Base-by-base conservation (phyloP, 2,888 invertebrate species). In the Dorcus hopei region DNA sequence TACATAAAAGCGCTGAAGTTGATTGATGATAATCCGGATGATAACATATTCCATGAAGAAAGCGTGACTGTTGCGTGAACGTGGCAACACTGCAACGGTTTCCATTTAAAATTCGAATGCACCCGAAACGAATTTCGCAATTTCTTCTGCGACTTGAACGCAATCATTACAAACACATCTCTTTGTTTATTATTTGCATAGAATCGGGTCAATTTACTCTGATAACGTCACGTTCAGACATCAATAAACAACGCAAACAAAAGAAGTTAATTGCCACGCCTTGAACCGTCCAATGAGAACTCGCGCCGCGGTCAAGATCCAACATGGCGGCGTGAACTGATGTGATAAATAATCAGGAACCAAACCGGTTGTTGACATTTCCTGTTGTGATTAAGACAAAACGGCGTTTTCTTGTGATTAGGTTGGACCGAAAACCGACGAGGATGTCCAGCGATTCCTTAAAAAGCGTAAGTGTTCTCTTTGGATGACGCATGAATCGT, bases 381-480 rank as follows among this genome's bases (percentile, higher is more conserved):
- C 41, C 9, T 38, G 7, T 38, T 42, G 48, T 54, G 49, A 39
- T 48, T 54, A 54, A 40, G 48, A 3, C 26, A 47, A 39, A 16
- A 53, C 19, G 19, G 19, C 48, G 47, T 39, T 45, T 38, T 6
- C 16, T 53, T 6, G 26, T 33, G 26, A 33, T 33, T 39, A 47
- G 48, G 53, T 53, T 38, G 39, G 11, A 14, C 23, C 11, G 23
- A 16, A 49, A n/a, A 7, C 11, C 19, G 16, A 50, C 4, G 16
- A 78, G 73, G 69, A 84, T 84, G 84, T 82, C 84, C 23, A 83
- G 78, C 72, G 84, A 84, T 71, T 81, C 82, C 26, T 74, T 80
- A 8, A 77, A 83, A 78, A 83, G 82, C 65, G 84, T 83, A 80
- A 81, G 83, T 78, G 41, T 38, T 55, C 48, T 52, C 45, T 48